phyloP scores from a whole-genome alignment of 1,140 invertebrate genomes.

The Drosophila ercepeae region DNA sequence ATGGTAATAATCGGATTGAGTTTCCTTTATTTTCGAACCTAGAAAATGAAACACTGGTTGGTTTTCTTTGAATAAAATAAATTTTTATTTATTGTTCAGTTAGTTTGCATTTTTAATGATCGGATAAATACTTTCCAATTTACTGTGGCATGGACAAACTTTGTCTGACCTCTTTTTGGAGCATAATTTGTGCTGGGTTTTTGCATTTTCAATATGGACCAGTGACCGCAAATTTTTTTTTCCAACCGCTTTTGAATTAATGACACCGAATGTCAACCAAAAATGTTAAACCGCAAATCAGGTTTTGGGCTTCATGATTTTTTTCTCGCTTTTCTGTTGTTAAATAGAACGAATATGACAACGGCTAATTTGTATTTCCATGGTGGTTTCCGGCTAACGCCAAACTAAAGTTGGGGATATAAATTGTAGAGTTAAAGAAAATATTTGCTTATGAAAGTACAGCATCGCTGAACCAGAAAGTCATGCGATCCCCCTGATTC shows the following conservation, averaged over 20 bases:
- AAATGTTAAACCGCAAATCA: slow-evolving; percentile 69
- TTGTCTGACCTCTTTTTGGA: not conserved
- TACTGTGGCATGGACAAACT: not conserved
- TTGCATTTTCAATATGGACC: slow-evolving; percentile 62
- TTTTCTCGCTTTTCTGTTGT: not conserved
- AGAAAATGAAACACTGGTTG: not conserved
- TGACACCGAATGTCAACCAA: slow-evolving; percentile 61
- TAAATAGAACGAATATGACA: slow-evolving; percentile 4
- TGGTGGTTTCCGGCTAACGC: slow-evolving; percentile 6
- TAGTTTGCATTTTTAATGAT: slow-evolving; percentile 1
- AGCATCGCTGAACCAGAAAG: slow-evolving; percentile 61
- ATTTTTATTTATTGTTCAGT: not conserved
- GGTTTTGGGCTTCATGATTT: slow-evolving; percentile 9
- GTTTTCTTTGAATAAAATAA: not conserved
- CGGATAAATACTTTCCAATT: slow-evolving; percentile 4
- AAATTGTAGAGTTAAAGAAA: not conserved
- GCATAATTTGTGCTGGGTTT: slow-evolving; percentile 28
- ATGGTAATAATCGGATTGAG: not conserved
- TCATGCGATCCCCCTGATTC: slow-evolving; percentile 53
- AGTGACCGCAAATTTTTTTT: slow-evolving; percentile 53
- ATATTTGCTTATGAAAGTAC: slow-evolving; percentile 46
- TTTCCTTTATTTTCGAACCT: too few species aligned
- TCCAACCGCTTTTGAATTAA: slow-evolving; percentile 67
- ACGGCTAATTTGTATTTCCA: slow-evolving; percentile 22
- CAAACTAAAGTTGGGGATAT: not conserved